Conservation (phyloP, 2,888 invertebrate genomes). For the Heliconius charithonia region DNA sequence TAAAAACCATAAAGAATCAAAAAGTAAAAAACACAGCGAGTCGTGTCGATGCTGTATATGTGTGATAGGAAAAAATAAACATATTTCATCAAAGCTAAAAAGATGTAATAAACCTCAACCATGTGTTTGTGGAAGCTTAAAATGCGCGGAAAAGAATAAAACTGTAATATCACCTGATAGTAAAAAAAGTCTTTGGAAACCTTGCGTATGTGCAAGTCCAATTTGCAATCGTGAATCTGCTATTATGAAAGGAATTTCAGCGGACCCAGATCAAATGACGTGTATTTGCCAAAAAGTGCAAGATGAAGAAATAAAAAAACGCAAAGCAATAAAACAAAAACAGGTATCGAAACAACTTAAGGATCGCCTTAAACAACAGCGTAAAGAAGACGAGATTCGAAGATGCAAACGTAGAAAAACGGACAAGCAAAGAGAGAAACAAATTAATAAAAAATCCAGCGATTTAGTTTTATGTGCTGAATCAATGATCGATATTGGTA, state of each 20-base stretch:
- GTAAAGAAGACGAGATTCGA: conserved; percentile 44
- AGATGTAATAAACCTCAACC: conserved; percentile 14
- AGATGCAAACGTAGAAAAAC: conserved; percentile 41
- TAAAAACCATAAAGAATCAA: conserved; percentile 16
- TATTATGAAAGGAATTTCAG: conserved; percentile 37
- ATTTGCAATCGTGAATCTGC: conserved; percentile 48
- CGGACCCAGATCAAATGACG: conserved; percentile 22
- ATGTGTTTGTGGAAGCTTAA: conserved; percentile 47
- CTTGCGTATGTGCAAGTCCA: conserved; percentile 50
- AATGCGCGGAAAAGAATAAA: conserved; percentile 38
- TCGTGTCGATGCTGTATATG: not conserved
- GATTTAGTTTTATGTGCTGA: conserved; percentile 50
- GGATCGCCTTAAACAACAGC: conserved; percentile 39
- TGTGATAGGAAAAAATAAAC: not conserved
- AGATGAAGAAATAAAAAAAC: conserved; percentile 35
- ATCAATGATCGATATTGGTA: conserved; percentile 50
- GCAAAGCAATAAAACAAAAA: conserved; percentile 1
- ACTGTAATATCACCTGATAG: not conserved
- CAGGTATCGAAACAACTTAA: conserved; percentile 29
- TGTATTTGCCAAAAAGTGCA: conserved; percentile 40
- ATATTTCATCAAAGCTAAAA: not conserved
- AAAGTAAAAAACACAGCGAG: conserved; percentile 34
- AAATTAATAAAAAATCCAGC: conserved; percentile 45
- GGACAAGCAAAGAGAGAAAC: conserved; percentile 45
- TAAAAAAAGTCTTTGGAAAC: conserved; percentile 27